Evolutionary conservation across 2,888 invertebrate species (phyloP), one percentile per base, ranked within the genome.

Genomic region (Parnassius smintheus): DNA sequence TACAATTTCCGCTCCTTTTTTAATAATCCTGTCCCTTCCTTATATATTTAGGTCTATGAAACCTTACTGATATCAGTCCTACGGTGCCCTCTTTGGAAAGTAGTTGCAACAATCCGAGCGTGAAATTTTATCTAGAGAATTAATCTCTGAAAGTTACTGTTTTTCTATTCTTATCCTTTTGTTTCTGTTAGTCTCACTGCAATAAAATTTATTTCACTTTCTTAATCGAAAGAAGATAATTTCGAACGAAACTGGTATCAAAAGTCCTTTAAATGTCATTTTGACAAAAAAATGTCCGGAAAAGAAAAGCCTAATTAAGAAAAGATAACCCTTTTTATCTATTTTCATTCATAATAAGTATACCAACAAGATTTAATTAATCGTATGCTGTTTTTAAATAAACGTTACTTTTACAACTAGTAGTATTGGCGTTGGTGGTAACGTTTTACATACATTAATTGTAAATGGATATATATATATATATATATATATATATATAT

Each of bases 41-140:
- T 9, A 35, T 12, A 2, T 66, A 70, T 55, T 13, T 69, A 78
- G 56, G 66, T 80, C 86, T 82, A 71, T 68, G 68, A 53, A 66
- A 63, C 70, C 74, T 66, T 69, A 71, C 74, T 75, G 79, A 81
- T 85, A 83, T 81, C 81, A 78, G 80, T 75, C 75, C 73, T 70
- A 74, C 75, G 69, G 67, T 75, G 77, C 77, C 81, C 80, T 72
- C 68, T 79, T 75, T 75, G 69, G 69, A 79, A 83, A 81, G 82
- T 82, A 84, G 83, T 82, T 81, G 80, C 75, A 82, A 76, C 74
- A 81, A 76, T 81, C 84, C 81, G 81, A 83, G 82, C 86, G 88
- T 85, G 85, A 88, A 90, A 88, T 91, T 89, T 89, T 89, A 91
- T 91, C 91, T 81, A 75, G 78, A 81, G 85, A 88, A 90, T 91